A percentile compares a stretch with the other conserved stretches of the same genome.
Conservation (phyloP, 2,888 invertebrate genomes). For the Tortricodes alternella region DNA sequence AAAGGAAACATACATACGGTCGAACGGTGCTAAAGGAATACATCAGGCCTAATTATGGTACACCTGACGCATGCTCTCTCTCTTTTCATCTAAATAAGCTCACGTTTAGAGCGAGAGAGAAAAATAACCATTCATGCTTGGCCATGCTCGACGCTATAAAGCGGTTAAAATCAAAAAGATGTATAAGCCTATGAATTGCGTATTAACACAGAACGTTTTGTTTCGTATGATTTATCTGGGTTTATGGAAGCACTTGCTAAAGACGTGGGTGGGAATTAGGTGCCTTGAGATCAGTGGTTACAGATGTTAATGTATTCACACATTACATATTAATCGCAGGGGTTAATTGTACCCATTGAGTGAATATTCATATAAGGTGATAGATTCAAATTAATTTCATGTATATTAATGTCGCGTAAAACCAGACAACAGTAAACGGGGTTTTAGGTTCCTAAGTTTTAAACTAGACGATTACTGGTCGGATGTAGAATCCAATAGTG, state of each 20-base stretch:
- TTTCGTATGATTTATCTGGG: background rate
- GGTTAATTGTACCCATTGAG: constrained; percentile 23
- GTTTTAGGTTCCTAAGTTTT: too few species aligned
- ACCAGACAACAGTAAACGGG: too few species aligned
- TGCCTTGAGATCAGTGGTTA: constrained; percentile 17
- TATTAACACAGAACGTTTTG: constrained; percentile 9
- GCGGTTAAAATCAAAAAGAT: background rate
- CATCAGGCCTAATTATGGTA: constrained; percentile 20
- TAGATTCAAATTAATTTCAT: constrained; percentile 2
- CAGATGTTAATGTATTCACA: constrained; percentile 20
- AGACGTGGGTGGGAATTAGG: constrained; percentile 28
- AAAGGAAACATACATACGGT: constrained; percentile 63
- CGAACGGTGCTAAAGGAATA: constrained; percentile 39
- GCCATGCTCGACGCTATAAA: background rate
- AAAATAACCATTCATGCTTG: background rate
- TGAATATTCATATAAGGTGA: background rate
- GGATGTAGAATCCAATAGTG: too few species aligned
- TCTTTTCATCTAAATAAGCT: constrained; percentile 6
- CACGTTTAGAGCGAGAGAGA: constrained; percentile 9
- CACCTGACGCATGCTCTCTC: constrained; percentile 24
- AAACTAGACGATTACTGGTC: too few species aligned
- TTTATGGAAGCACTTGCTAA: constrained; percentile 10
- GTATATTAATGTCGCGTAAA: background rate
- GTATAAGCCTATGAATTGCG: background rate
- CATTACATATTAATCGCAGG: constrained; percentile 21